Evolutionary conservation across 2,113 vertebrate genomes (phyloP), one percentile per base, ranked within the genome.

Genomic region (Micromys minutus): DNA sequence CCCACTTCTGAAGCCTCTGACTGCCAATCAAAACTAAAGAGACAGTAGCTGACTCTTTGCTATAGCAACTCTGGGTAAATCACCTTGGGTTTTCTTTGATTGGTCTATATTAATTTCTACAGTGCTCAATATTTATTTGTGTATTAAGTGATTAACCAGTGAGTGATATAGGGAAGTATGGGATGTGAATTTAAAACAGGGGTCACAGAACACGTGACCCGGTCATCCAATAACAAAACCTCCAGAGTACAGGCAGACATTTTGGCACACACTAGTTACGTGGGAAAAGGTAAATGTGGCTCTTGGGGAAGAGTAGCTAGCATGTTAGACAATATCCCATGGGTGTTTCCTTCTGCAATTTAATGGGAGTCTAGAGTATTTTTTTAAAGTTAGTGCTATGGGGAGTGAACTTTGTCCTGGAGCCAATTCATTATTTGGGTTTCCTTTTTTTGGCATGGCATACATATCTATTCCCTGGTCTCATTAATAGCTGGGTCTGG

Each of bases 361-460:
- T 92, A 91, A 39, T 86, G 31, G 26, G 50, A 93, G 42, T 50
- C 79, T 81, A 17, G 91, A 31, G 31, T 89, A 36, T n/a, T 90
- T 91, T n/a, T 87, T 72, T 45, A 72, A 55, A 83, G 61, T 45
- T 65, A 92, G 80, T 52, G n/a, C 72, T 86, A 39, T 86, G 59
- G 79, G 89, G 65, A 96, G 79, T 92, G 42, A 96, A 95, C n/a
- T 89, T 92, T 81, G 69, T 77, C 63, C 24, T 89, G 45, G 85
- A 95, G 61, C n/a, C 89, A 92, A 50, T 42, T 95, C 86, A 92
- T 96, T 95, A 87, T 67, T 92, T n/a, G 65, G 31, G 21, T 57
- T 92, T 89, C 52, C 22, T 75, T 36, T 75, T 36, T 5, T 81
- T 77, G 42, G 34, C 29, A 15, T 63, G 61, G 42, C 87, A 26